Evolutionary conservation across 1,140 invertebrate species (phyloP).

Genomic region (Listronotus bonariensis): DNA sequence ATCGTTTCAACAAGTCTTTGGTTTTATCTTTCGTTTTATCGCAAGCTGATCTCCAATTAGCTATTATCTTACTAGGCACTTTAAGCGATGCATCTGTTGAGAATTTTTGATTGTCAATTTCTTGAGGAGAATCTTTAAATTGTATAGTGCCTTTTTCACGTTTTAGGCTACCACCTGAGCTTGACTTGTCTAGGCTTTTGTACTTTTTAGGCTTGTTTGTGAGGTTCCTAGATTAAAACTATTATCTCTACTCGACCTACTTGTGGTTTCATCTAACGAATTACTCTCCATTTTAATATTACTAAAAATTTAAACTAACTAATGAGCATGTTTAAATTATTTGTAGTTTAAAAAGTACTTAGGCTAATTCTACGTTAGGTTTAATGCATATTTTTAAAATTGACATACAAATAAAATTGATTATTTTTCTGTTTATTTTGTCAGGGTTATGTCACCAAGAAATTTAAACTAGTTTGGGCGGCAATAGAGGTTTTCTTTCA

Average conservation of each 20-base stretch:
- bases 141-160: slow-evolving; percentile 52
- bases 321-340: slow-evolving; percentile 11
- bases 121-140: slow-evolving; percentile 51
- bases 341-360: not conserved
- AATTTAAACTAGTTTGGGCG: no score
- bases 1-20: slow-evolving; percentile 69
- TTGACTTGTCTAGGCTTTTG: slow-evolving; percentile 50
- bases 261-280: slow-evolving; percentile 37
- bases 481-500: no score
- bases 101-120: slow-evolving; percentile 44
- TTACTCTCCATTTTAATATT: slow-evolving; percentile 41
- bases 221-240: slow-evolving; percentile 50
- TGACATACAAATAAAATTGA: slow-evolving; percentile 24
- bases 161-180: slow-evolving; percentile 49
- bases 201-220: slow-evolving; percentile 50
- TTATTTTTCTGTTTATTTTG: slow-evolving; percentile 30
- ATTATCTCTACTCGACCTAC: slow-evolving; percentile 48
- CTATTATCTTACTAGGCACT: slow-evolving; percentile 68
- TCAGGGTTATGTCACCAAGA: slow-evolving; percentile 24
- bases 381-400: slow-evolving; percentile 18
- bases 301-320: slow-evolving; percentile 10
- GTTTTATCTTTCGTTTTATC: slow-evolving; percentile 71
- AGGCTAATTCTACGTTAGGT: slow-evolving; percentile 15
- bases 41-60: slow-evolving; percentile 71
- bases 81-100: slow-evolving; percentile 58